These are phyloP conservation scores for Strigamia maritima DNA, from an alignment of 2,888 invertebrate species.

Conservation along the genomic window DNA sequence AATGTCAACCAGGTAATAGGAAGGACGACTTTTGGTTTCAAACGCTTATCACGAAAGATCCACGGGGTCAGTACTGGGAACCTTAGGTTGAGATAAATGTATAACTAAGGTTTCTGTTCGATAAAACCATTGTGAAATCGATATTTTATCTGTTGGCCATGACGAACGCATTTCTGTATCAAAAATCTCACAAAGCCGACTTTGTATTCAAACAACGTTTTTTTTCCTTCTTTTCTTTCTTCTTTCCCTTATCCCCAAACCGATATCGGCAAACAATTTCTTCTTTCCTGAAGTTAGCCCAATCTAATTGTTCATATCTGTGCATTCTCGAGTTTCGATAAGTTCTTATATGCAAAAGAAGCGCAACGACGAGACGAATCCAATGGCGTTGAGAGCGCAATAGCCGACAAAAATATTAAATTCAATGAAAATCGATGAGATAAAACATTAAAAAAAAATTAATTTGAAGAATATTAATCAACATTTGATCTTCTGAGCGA, in stretches of 20 bases:
- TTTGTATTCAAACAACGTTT: background rate
- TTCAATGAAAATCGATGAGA: too few relatives aligned
- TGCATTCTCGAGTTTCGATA: too few relatives aligned
- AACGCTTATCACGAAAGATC: slow-evolving; percentile 11
- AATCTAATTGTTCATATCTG: too few relatives aligned
- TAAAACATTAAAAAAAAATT: too few relatives aligned
- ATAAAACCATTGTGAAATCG: background rate
- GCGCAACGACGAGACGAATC: too few relatives aligned
- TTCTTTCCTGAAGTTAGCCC: background rate
- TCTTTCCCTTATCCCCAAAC: background rate
- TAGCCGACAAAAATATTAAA: too few relatives aligned
- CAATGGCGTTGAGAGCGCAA: too few relatives aligned
- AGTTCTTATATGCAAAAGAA: too few relatives aligned
- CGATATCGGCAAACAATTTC: slow-evolving; percentile 4
- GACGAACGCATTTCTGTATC: background rate
- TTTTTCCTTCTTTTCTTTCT: background rate
- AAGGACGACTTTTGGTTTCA: background rate
- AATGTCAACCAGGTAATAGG: slow-evolving; percentile 4
- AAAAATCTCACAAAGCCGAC: background rate
- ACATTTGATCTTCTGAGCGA: too few relatives aligned
- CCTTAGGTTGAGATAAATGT: background rate
- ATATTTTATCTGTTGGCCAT: slow-evolving; percentile 3
- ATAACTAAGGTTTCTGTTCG: background rate
- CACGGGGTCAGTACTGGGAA: slow-evolving; percentile 10
- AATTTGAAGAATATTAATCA: too few relatives aligned